Percentiles rank a stretch among this genome's conserved stretches.
Conservation (phyloP, 2,888 invertebrate species). For the Caenorhabditis sp. region DNA sequence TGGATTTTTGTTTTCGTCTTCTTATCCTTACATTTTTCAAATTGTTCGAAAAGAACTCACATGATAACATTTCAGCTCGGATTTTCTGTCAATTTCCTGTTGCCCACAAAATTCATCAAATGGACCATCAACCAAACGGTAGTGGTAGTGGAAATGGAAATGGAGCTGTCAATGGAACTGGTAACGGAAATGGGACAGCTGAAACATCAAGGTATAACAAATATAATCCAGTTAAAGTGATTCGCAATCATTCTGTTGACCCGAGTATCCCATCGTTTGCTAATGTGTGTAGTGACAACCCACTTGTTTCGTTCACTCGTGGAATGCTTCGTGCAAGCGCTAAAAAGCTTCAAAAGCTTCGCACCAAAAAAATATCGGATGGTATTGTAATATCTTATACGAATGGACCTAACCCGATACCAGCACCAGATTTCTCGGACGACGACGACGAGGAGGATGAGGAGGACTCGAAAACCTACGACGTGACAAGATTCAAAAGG, state of each 20-base stretch:
- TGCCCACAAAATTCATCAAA: background rate
- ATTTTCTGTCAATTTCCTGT: background rate
- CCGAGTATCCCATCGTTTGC: background rate
- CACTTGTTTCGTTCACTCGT: constrained; percentile 30
- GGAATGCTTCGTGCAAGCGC: constrained; percentile 28
- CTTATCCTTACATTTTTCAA: background rate
- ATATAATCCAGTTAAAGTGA: constrained; percentile 17
- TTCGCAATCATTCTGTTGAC: background rate
- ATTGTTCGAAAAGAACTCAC: background rate
- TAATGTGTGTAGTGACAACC: constrained; percentile 21
- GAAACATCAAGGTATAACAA: constrained; percentile 26
- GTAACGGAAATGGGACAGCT: constrained; percentile 20
- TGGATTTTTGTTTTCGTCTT: background rate
- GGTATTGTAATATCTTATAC: too few relatives aligned
- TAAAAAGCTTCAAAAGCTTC: constrained; percentile 23
- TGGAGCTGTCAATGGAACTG: constrained; percentile 25
- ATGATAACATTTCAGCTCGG: background rate
- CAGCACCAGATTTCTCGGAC: too few relatives aligned
- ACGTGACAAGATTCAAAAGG: too few relatives aligned
- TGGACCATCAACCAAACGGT: constrained; percentile 6
- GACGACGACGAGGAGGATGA: too few relatives aligned
- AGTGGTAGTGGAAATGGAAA: constrained; percentile 22
- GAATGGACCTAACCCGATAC: too few relatives aligned
- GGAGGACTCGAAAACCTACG: too few relatives aligned
- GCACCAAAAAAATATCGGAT: background rate